A percentile compares a stretch with the other conserved stretches of the same genome.
These are phyloP conservation scores for Paragorgia papillata DNA, from an alignment of 92 coral and sea anemone species.

Conservation along the genomic window DNA sequence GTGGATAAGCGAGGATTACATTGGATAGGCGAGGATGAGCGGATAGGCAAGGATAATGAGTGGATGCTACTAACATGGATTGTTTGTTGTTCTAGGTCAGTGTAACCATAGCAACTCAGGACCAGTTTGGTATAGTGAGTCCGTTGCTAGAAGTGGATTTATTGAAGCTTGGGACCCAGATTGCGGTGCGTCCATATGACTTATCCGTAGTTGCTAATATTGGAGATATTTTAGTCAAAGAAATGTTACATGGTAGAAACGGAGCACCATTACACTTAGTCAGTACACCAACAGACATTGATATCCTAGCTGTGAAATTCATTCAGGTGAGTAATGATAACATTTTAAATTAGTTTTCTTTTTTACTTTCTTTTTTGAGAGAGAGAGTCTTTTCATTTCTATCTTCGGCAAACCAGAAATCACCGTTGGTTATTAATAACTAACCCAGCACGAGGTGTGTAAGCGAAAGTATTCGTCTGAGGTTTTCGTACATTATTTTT, in stretches of 20 bases:
- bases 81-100: constrained; percentile 54
- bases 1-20: too few species aligned
- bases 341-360: too few species aligned
- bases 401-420: too few species aligned
- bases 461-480: too few species aligned
- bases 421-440: too few species aligned
- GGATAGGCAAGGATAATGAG: too few species aligned
- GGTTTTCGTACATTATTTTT: constrained; percentile 4
- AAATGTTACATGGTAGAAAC: constrained; percentile 80
- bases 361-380: too few species aligned
- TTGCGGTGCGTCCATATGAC: constrained; percentile 84
- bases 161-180: constrained; percentile 70
- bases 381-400: too few species aligned
- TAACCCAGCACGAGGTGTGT: too few species aligned
- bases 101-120: constrained; percentile 69
- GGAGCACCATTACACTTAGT: constrained; percentile 80
- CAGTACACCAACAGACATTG: constrained; percentile 82
- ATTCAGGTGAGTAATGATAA: constrained; percentile 58
- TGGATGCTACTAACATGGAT: too few species aligned
- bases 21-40: too few species aligned
- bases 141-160: constrained; percentile 73
- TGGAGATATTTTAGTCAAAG: constrained; percentile 76
- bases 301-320: constrained; percentile 70
- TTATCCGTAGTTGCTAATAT: constrained; percentile 74
- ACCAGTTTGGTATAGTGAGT: constrained; percentile 59